Conservation (phyloP, 2,797 vertebrate species). For the Tapirus indicus region DNA sequence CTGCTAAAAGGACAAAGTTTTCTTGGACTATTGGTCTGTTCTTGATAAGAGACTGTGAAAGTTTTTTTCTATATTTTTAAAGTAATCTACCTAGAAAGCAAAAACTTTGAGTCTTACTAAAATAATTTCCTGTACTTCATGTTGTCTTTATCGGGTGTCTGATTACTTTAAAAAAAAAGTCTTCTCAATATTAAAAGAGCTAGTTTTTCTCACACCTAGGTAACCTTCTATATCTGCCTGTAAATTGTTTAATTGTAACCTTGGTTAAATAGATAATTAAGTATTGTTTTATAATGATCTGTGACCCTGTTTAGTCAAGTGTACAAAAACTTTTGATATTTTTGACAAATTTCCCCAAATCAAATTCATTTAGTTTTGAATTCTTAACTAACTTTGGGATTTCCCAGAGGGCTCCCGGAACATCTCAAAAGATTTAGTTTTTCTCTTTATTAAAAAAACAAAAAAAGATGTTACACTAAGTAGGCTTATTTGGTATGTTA, state of each 20-base stretch:
- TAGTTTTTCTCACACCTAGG: background rate
- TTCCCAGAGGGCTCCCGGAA: background rate
- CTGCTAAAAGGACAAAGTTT: background rate
- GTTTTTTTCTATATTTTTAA: background rate
- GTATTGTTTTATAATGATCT: background rate
- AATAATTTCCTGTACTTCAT: background rate
- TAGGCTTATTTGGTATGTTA: too few species aligned
- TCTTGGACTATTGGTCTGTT: background rate
- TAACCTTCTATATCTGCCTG: background rate
- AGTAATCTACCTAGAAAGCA: background rate
- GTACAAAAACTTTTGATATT: background rate
- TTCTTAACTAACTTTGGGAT: background rate
- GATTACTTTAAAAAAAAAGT: background rate
- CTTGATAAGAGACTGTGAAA: background rate
- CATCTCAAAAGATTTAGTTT: too few species aligned
- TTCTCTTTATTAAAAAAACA: too few species aligned
- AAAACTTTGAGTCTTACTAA: background rate
- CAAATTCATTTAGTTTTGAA: background rate
- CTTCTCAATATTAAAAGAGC: background rate
- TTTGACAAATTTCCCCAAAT: background rate
- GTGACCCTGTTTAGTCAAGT: background rate
- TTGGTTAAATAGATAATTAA: too few species aligned
- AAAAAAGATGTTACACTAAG: too few species aligned
- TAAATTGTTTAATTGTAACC: too few species aligned
- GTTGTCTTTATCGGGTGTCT: background rate